Base-by-base conservation (phyloP, 2,797 vertebrate species). In the Peromyscus aztecus region DNA sequence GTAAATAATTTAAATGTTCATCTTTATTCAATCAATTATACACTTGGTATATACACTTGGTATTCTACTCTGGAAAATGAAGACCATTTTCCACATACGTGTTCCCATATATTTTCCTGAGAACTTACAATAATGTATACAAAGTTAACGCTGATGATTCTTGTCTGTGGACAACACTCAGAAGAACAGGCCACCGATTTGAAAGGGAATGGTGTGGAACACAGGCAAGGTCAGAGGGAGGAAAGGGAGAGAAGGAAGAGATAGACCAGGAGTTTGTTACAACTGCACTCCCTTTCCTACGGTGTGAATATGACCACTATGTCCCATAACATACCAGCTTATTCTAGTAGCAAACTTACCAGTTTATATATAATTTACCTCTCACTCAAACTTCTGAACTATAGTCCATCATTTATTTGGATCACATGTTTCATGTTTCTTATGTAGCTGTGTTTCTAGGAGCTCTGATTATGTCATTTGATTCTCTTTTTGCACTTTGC, bases 381-480 rank as follows among this genome's bases (percentile, higher is more conserved):
- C 24, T 67, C 59, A 80, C 27, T 80, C n/a, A 67, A 57, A 57
- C 23, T 95, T 37, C 29, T 84, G 2, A 95, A 12, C 34, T 91
- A 55, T 7, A 86, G 4, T 69, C 77, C 46, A 2, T 17, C 8
- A 88, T 67, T 81, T 63, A 46, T 82, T 93, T 67, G 69, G 57
- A 75, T 8, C 2, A 57, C 46, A 7, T 0, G 8, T 91, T 90
- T 94, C 46, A 13, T 1, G 11, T 93, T 90, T 95, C 46, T 88
- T 88, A 8, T 57, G 11, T 27, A 13, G 10, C 85, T 94, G 6
- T 46, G 34, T 92, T 76, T 77, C 46, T 8, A 87, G n/a, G 40
- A 85, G 37, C 84, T 94, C 71, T 80, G 13, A 76, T 31, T 89
- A 24, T 24, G 23, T 92, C 89, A 84, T 94, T 95, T 94, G 49